Base-by-base conservation (phyloP, 1,140 invertebrate species). In the Drosophila bocki region DNA sequence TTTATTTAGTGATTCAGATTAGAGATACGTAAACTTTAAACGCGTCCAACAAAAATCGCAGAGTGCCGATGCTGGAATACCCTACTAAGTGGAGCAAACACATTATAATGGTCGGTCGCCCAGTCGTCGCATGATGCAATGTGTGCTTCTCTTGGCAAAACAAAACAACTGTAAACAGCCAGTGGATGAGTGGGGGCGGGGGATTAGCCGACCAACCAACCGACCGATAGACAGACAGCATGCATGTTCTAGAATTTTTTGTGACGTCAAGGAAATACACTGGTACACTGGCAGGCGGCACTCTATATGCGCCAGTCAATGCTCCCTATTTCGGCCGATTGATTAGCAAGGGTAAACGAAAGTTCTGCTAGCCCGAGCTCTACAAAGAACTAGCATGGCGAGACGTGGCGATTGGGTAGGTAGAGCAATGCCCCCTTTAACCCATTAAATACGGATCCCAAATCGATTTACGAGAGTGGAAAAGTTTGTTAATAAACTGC, bases 91-190 rank as follows among this genome's bases (percentile, higher is more conserved):
- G 32, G 62, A 65, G 62, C 67, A 68, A 32, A 68, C 15, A 53
- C 62, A 67, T 70, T 67, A 37, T 17, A 35, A 13, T 68, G 19
- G 26, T 32, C 44, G 13, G 33, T 37, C 44, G 9, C 44, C 39
- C 50, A 35, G 17, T 53, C 35, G 35, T 53, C 47, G 47, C 62
- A 70, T 70, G 67, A 70, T 70, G 67, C 67, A 70, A 70, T 68
- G 26, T 62, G 47, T 47, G 48, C 33, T 70, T 68, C 67, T 69
- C 39, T 54, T 39, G 33, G 63, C 37, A 42, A 53, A 70, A 70
- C 67, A 70, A 68, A 70, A 50, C 47, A 70, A 68, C 67, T 68
- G 67, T 70, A 70, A 70, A 68, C 62, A 68, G 37, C 67, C 47
- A 60, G 42, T 17, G 9, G 62, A 12, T 29, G 41, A 41, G 63